Evolutionary conservation across 2,797 vertebrate species (phyloP).

Genomic region (Peromyscus eremicus): DNA sequence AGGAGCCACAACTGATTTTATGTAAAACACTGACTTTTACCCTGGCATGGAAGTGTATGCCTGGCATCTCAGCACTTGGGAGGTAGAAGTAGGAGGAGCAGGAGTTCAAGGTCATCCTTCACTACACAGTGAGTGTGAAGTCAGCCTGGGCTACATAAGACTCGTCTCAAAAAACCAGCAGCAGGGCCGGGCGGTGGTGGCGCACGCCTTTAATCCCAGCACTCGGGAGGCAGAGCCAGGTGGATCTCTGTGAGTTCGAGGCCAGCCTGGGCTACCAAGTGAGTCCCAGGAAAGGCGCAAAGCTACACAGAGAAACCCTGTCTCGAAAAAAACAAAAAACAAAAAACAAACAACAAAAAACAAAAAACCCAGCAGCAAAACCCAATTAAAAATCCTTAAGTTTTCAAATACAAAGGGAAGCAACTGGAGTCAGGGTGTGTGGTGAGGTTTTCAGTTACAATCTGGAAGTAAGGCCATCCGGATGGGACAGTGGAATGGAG

Average conservation of each 20-base stretch:
- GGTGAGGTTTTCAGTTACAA: background rate
- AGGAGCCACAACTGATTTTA: background rate
- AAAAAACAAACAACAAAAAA: too few species aligned
- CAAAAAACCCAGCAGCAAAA: background rate
- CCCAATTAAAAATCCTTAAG: conserved; percentile 1
- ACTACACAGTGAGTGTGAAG: background rate
- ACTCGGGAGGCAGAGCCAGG: too few species aligned
- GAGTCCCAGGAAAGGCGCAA: too few species aligned
- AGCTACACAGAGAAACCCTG: too few species aligned
- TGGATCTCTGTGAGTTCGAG: too few species aligned
- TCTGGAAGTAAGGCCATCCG: background rate
- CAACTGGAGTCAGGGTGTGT: background rate
- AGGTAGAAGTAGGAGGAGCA: background rate
- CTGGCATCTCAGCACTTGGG: background rate
- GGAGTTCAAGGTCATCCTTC: background rate
- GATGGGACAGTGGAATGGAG: background rate
- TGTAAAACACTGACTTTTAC: background rate
- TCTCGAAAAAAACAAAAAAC: too few species aligned
- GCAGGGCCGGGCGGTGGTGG: too few species aligned
- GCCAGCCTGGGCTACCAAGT: too few species aligned
- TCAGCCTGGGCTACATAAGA: background rate
- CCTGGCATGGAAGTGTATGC: background rate
- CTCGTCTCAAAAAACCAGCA: background rate
- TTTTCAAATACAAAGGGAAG: conserved; percentile 7
- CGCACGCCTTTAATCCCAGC: too few species aligned